These are phyloP conservation scores for Acrocephalus scirpaceus DNA, from an alignment of 2,797 vertebrate genomes.

Conservation along the genomic window DNA sequence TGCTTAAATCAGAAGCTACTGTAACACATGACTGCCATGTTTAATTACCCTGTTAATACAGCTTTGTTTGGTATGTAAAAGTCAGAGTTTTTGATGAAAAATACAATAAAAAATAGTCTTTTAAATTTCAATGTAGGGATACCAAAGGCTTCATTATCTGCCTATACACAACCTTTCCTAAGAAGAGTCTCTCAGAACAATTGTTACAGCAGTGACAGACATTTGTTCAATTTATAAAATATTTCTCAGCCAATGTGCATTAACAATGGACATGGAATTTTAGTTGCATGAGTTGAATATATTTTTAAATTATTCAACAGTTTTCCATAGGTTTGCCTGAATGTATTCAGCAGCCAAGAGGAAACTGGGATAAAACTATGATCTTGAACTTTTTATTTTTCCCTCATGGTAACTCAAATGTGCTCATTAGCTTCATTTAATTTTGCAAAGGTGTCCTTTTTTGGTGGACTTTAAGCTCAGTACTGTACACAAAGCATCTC, in stretches of 20 bases:
- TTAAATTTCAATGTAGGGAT: neutral
- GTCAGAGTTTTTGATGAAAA: neutral
- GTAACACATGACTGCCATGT: slow-evolving; percentile 44
- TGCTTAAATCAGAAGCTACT: slow-evolving; percentile 37
- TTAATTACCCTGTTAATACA: slow-evolving; percentile 57
- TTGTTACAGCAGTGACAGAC: neutral
- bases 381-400: neutral
- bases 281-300: neutral
- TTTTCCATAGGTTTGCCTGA: neutral
- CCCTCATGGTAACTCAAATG: neutral
- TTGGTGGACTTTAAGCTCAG: neutral
- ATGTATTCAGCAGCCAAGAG: neutral
- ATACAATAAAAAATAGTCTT: neutral
- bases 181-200: neutral
- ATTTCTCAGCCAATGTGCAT: neutral
- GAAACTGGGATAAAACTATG: neutral
- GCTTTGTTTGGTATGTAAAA: neutral
- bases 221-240: neutral
- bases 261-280: neutral
- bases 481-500: neutral
- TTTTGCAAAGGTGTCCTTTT: neutral
- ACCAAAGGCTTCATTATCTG: neutral
- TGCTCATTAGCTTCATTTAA: neutral
- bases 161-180: neutral
- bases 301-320: neutral